Conservation (phyloP, 2,113 vertebrate species). For the Eonycteris spelaea region DNA sequence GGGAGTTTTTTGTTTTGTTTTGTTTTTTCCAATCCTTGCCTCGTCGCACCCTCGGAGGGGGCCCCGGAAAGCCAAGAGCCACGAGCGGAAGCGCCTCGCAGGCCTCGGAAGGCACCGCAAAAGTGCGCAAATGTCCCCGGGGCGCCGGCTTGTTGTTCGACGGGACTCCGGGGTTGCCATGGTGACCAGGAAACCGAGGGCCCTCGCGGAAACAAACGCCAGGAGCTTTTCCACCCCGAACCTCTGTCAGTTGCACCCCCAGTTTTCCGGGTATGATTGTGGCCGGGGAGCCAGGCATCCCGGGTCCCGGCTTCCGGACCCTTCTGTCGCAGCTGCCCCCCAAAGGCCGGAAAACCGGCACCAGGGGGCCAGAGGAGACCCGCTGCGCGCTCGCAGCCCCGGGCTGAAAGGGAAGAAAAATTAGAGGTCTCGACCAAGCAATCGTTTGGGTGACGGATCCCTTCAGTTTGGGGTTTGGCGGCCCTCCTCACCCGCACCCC, state of each 20-base stretch:
- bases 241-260: background rate
- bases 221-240: background rate
- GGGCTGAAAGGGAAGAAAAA: constrained; percentile 38
- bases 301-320: background rate
- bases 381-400: background rate
- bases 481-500: background rate
- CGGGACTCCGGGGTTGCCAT: background rate
- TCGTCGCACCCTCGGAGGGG: background rate
- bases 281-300: rapidly evolving
- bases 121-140: rapidly evolving
- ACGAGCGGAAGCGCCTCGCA: background rate
- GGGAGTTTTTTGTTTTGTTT: too few species aligned
- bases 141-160: background rate
- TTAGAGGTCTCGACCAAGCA: constrained; percentile 67
- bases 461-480: background rate
- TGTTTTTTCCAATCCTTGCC: background rate
- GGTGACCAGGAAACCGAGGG: constrained; percentile 3
- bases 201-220: background rate
- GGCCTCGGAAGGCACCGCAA: background rate
- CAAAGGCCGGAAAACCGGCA: background rate
- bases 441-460: background rate
- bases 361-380: background rate
- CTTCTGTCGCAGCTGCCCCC: background rate
- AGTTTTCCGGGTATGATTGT: background rate
- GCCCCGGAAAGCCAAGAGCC: background rate